phyloP scores from a whole-genome alignment of 2,888 invertebrate genomes.

The Macaria notata region DNA sequence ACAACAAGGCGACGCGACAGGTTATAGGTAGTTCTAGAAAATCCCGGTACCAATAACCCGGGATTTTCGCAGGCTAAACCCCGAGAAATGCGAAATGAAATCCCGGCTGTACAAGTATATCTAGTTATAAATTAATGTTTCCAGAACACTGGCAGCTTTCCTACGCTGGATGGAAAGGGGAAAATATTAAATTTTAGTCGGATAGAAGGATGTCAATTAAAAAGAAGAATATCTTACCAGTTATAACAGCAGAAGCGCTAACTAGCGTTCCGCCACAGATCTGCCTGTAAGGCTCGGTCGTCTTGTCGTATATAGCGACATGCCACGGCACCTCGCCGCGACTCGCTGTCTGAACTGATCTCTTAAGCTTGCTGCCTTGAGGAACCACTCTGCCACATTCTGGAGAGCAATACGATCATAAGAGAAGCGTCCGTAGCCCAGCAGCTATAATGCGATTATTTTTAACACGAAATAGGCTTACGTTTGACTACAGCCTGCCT shows the following conservation, averaged over 20 bases:
- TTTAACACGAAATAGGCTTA: too few relatives aligned
- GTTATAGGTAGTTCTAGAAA: neutral
- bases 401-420: neutral
- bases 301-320: neutral
- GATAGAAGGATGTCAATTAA: too few relatives aligned
- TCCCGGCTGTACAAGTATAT: neutral
- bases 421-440: too few relatives aligned
- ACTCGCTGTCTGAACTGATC: neutral
- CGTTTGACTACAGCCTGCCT: too few relatives aligned
- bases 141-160: neutral
- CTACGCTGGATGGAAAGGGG: neutral
- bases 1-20: neutral
- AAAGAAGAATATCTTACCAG: neutral
- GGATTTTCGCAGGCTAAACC: neutral
- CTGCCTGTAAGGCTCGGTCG: neutral
- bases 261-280: neutral
- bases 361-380: neutral
- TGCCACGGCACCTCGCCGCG: neutral
- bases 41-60: neutral
- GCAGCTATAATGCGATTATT: too few relatives aligned
- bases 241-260: neutral
- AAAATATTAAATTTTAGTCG: too few relatives aligned
- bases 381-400: neutral
- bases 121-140: neutral
- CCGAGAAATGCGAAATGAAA: neutral